Conservation (phyloP, 30 jellyfish, hydroid and myxozoan genomes). For the Phacellophora camtschatica region DNA sequence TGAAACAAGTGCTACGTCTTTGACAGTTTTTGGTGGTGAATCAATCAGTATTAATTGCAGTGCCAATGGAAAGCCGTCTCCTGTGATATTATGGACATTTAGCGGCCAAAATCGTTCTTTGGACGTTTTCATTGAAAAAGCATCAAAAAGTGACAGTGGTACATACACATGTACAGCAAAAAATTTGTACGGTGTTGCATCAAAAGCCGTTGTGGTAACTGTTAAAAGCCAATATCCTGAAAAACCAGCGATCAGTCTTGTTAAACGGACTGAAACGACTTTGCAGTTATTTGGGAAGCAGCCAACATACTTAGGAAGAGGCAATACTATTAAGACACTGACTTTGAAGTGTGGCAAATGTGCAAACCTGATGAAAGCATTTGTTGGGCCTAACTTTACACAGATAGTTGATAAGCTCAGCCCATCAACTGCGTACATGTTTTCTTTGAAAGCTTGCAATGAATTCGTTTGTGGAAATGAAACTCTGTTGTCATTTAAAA, state of each 20-base stretch:
- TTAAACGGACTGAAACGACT: neutral
- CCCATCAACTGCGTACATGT: constrained; percentile 5
- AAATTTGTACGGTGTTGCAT: constrained; percentile 1
- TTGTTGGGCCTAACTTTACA: neutral
- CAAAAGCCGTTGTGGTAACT: neutral
- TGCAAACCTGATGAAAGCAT: neutral
- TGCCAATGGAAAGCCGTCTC: constrained; percentile 35
- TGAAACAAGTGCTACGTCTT: neutral
- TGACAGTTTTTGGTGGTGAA: constrained; percentile 5
- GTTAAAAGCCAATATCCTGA: constrained; percentile 4
- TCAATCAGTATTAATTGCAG: neutral
- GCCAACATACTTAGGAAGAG: constrained; percentile 16
- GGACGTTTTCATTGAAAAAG: neutral
- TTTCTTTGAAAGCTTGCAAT: constrained; percentile 40
- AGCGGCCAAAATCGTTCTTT: neutral
- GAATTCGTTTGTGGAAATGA: constrained; percentile 11
- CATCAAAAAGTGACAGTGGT: neutral
- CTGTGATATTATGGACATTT: neutral
- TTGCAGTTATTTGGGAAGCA: neutral
- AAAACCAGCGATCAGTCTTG: neutral
- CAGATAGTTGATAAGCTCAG: neutral
- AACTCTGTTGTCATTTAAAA: neutral
- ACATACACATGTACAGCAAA: constrained; percentile 24
- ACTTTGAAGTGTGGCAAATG: neutral
- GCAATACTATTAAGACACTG: neutral